Conservation (phyloP, 2,797 vertebrate genomes). For the Anabas testudineus region DNA sequence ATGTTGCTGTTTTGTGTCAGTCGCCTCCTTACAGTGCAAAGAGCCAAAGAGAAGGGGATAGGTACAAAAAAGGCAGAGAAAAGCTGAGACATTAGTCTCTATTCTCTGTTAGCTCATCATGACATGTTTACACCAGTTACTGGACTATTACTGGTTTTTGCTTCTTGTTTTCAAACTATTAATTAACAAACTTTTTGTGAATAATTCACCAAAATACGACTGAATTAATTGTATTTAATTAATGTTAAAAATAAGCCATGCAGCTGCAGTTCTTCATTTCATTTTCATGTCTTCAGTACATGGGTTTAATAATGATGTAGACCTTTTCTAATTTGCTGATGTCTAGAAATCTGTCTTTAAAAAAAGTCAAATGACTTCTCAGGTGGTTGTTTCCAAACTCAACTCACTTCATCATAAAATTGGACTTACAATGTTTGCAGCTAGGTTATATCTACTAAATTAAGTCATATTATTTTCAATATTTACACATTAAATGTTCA, state of each 20-base stretch:
- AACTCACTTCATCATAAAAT: neutral
- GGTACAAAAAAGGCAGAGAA: neutral
- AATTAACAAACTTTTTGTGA: too few species aligned
- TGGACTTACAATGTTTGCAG: neutral
- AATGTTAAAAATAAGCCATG: neutral
- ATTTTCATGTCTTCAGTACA: neutral
- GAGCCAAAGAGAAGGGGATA: too few species aligned
- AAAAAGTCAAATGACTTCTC: neutral
- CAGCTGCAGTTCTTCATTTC: neutral
- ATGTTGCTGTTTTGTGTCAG: neutral
- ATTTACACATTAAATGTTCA: neutral
- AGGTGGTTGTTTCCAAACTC: neutral
- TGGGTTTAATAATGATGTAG: neutral
- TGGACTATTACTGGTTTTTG: neutral
- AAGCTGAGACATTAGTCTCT: neutral
- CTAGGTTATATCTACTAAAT: too few species aligned
- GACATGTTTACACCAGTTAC: neutral
- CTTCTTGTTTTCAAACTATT: too few species aligned
- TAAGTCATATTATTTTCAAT: slow-evolving; percentile 9
- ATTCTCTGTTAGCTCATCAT: neutral
- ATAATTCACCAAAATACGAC: too few species aligned
- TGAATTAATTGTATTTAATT: too few species aligned
- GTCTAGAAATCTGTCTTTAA: neutral
- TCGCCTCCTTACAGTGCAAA: neutral
- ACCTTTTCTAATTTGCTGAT: neutral